Base-by-base conservation (phyloP, 2,797 vertebrate genomes). In the Neoniphon sammara region DNA sequence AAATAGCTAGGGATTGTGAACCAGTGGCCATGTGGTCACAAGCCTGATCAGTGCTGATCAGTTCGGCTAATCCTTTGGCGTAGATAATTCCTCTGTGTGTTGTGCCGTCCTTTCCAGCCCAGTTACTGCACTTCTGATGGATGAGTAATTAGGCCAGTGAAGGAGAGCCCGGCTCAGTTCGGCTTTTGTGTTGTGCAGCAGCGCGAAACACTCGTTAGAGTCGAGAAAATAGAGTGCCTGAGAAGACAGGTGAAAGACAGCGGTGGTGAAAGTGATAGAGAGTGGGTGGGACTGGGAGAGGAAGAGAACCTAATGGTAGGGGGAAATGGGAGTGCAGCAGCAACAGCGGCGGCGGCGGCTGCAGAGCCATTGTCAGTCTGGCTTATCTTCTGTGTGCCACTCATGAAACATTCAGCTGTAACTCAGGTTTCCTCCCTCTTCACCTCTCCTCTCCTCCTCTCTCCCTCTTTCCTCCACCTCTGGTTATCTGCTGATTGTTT, bases 391-490 rank as follows among this genome's bases (percentile, higher is more conserved):
- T 77, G 65, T 70, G 82, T 89, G 86, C 85, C 83, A 70, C 90
- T 93, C 88, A 92, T 93, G 87, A 93, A 93, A 92, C 86, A 93
- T 94, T 93, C 88, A 92, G 75, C 87, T 80, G 65, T 66, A 81
- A 86, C 85, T 90, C 82, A 85, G 70, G 69, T 89, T 87, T 83
- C 83, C 54, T 70, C 66, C 65, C 60, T 74, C 69, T 27, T 81
- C 88, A 89, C 84, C 83, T 91, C 84, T 77, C 76, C 80, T 68
- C 53, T 75, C 63, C 64, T 83, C 64, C 66, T 73, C 77, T 74
- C 82, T 54, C 70, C 61, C 61, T 70, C 76, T 73, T 65, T 72
- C 77, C 89, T 86, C 44, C 81, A 87, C 83, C 87, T 88, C 83
- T 85, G 82, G 82, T 89, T 90, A 87, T 91, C 85, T 85, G 70